Percentiles rank a stretch among this genome's conserved stretches.
Conservation (phyloP, 2,113 vertebrate species). For the Ameiurus melas region DNA sequence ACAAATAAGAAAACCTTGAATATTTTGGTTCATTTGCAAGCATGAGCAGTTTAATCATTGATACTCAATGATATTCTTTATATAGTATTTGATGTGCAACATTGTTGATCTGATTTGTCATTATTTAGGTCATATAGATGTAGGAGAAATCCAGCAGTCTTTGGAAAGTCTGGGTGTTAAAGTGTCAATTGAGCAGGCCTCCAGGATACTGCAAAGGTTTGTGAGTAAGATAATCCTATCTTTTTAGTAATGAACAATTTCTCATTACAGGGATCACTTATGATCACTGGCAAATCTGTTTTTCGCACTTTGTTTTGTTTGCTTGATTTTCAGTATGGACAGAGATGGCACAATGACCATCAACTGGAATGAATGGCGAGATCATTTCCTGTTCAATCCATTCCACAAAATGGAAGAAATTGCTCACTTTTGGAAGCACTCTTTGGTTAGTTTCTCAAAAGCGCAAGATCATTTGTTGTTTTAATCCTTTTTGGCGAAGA, state of each 20-base stretch:
- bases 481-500: background rate
- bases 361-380: constrained; percentile 90
- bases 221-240: background rate
- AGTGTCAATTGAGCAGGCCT: constrained; percentile 76
- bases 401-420: constrained; percentile 87
- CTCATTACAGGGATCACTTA: background rate
- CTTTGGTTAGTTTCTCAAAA: constrained; percentile 78
- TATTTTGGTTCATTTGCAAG: background rate
- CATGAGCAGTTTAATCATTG: background rate
- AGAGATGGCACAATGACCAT: constrained; percentile 88
- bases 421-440: constrained; percentile 87
- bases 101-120: background rate
- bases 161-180: constrained; percentile 76
- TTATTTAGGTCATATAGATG: constrained; percentile 78
- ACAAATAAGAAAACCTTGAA: background rate
- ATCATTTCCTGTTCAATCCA: constrained; percentile 90
- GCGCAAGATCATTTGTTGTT: background rate
- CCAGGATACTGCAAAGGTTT: constrained; percentile 68
- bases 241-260: background rate
- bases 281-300: background rate
- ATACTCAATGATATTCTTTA: background rate
- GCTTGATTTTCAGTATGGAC: constrained; percentile 79
- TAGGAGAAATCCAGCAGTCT: constrained; percentile 80
- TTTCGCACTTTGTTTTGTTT: background rate
- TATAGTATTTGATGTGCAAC: background rate